Evolutionary conservation across 2,797 vertebrate genomes (phyloP), one percentile per base, ranked within the genome.

Genomic region (Todus mexicanus): DNA sequence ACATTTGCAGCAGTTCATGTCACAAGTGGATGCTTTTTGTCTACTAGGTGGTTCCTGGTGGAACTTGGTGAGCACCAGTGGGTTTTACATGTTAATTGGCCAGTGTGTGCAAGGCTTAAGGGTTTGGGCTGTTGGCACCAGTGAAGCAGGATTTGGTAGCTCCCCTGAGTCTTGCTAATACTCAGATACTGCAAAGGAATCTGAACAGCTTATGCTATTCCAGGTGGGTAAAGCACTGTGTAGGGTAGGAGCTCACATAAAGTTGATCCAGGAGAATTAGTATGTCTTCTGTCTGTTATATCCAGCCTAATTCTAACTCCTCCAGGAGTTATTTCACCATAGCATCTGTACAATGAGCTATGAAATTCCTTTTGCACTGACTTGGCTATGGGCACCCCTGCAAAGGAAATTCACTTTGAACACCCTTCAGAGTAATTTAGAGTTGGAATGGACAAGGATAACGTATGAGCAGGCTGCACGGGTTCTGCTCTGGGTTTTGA

Each of bases 191-290:
- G 80, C 64, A 63, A 84, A 87, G 74, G 74, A 92, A 87, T 74
- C 79, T 51, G 59, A 92, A 86, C 1, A 1, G 92, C 71, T 96
- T 92, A 84, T 9, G 74, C 61, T 90, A 89, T 80, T 96, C 86
- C 94, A 95, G 92, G 91, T 95, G 91, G 88, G 80, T 56, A 88
- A 89, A 80, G 69, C 76, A 40, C 68, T 65, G 77, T 8, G 80
- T 84, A 93, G 91, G 88, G 88, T 74, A 92, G 74, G 56, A 92
- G 71, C 57, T 78, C 80, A 84, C 42, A 74, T 33, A 60, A 77
- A 73, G 51, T 89, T 1, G 0, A 63, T 89, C 72, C 78, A 83
- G 54, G 57, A 92, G 89, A 94, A 93, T 85, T 83, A 86, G 47
- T 37, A 8, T 79, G 93, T 94, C 78, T 93, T 80, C 72, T 82